Conservation (phyloP, 2,797 vertebrate species). For the Phoebastria nigripes region DNA sequence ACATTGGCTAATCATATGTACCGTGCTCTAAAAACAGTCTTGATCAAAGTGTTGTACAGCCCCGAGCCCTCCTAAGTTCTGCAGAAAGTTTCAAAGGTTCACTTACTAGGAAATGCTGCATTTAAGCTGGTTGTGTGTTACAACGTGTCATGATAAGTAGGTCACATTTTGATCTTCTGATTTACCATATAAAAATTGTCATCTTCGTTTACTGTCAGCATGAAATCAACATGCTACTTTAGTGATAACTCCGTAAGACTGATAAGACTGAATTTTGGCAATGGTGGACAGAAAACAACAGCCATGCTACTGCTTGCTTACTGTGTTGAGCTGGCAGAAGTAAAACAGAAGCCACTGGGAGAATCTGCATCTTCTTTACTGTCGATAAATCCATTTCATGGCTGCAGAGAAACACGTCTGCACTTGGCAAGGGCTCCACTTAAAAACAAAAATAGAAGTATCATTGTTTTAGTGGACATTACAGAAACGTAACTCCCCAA, state of each 20-base stretch:
- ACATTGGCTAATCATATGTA: background rate
- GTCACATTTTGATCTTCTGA: background rate
- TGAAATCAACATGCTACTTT: background rate
- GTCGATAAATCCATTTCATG: slow-evolving; percentile 51
- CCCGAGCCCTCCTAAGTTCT: background rate
- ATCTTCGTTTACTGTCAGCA: background rate
- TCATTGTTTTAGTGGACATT: slow-evolving; percentile 40
- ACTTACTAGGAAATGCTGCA: background rate
- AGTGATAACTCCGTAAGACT: background rate
- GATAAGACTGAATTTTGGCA: background rate
- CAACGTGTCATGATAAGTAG: background rate
- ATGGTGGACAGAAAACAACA: background rate
- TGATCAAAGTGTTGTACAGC: background rate
- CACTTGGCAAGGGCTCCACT: slow-evolving; percentile 28
- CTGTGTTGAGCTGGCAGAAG: background rate
- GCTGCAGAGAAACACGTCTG: slow-evolving; percentile 53
- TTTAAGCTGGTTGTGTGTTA: background rate
- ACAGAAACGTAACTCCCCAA: slow-evolving; percentile 20
- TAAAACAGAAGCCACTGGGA: background rate
- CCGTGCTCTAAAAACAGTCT: background rate
- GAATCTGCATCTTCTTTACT: slow-evolving; percentile 2
- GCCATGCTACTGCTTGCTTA: background rate
- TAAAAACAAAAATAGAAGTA: slow-evolving; percentile 40
- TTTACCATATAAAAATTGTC: background rate
- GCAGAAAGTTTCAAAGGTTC: background rate